phyloP scores from a whole-genome alignment of 2,113 vertebrate genomes.

The Osmerus eperlanus region DNA sequence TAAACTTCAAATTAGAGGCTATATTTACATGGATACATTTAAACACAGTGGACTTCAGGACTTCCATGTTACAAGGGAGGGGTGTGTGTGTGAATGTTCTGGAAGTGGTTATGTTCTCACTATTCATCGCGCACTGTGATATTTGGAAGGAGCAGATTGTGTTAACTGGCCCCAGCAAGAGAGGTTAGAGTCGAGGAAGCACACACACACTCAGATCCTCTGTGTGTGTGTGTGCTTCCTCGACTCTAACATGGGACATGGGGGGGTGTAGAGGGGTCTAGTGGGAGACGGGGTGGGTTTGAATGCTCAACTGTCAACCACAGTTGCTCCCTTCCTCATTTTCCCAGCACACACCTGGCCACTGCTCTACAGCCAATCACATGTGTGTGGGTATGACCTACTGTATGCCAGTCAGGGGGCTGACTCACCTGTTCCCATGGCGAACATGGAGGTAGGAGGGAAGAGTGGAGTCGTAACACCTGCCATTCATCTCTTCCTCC shows the following conservation, averaged over 20 bases:
- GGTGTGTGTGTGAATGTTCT: slow-evolving; percentile 25
- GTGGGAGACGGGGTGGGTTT: neutral
- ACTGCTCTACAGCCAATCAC: slow-evolving; percentile 10
- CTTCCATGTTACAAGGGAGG: slow-evolving; percentile 22
- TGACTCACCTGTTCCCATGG: slow-evolving; percentile 50
- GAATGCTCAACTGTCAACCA: slow-evolving; percentile 36
- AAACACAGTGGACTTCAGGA: slow-evolving; percentile 41
- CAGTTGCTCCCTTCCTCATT: slow-evolving; percentile 2
- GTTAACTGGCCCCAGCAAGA: slow-evolving; percentile 25
- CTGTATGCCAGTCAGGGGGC: slow-evolving; percentile 21
- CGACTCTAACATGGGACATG: too few species aligned
- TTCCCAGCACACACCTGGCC: slow-evolving; percentile 20
- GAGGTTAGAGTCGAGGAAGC: neutral
- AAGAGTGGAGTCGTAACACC: neutral
- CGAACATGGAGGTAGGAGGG: slow-evolving; percentile 9
- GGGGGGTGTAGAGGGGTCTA: slow-evolving; percentile 5
- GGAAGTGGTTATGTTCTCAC: slow-evolving; percentile 65
- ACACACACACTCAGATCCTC: too few species aligned
- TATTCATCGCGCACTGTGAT: slow-evolving; percentile 37
- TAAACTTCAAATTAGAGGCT: slow-evolving; percentile 64
- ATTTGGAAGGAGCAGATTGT: slow-evolving; percentile 40
- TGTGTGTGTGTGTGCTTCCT: too few species aligned
- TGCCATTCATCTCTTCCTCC: too few species aligned
- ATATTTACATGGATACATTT: slow-evolving; percentile 65
- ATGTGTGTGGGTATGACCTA: neutral